These are phyloP conservation scores for Drosophila cyrtoloma DNA, from an alignment of 2,888 invertebrate genomes.

Conservation along the genomic window DNA sequence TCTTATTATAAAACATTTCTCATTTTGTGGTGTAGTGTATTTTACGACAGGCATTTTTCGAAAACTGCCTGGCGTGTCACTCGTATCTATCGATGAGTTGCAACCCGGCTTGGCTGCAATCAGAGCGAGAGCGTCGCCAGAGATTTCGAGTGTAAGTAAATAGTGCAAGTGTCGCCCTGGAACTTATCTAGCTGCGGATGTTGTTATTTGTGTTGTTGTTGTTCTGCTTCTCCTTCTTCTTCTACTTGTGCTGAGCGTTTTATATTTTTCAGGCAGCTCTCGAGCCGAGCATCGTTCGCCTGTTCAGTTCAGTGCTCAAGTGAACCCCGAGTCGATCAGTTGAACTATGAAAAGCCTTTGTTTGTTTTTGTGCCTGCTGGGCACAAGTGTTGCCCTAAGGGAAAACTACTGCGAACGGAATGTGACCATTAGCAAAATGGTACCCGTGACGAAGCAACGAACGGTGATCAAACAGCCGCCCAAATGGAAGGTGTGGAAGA, in stretches of 20 bases:
- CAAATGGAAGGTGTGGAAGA: constrained; percentile 65
- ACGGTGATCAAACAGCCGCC: constrained; percentile 43
- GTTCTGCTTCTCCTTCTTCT: background rate
- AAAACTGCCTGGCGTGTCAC: constrained; percentile 8
- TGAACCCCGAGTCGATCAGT: constrained; percentile 46
- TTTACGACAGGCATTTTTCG: constrained; percentile 10
- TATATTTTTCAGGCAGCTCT: constrained; percentile 28
- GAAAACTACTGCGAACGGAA: constrained; percentile 70
- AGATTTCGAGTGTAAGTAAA: constrained; percentile 11
- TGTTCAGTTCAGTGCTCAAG: constrained; percentile 48
- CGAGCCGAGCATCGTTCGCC: constrained; percentile 38
- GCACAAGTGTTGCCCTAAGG: constrained; percentile 17
- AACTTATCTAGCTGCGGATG: constrained; percentile 68
- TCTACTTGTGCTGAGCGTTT: constrained; percentile 7
- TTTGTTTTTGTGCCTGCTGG: constrained; percentile 37
- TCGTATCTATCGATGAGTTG: constrained; percentile 24
- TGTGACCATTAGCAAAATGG: constrained; percentile 42
- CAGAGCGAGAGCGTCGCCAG: constrained; percentile 14
- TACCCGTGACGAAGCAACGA: constrained; percentile 66
- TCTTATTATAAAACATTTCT: background rate
- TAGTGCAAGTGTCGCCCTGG: constrained; percentile 49
- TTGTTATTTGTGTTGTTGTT: constrained; percentile 19
- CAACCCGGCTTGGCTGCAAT: constrained; percentile 41
- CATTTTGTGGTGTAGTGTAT: constrained; percentile 28
- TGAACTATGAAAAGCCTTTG: constrained; percentile 15